Base-by-base conservation (phyloP, 2,888 invertebrate genomes). In the Lissocephala sabroskyi region DNA sequence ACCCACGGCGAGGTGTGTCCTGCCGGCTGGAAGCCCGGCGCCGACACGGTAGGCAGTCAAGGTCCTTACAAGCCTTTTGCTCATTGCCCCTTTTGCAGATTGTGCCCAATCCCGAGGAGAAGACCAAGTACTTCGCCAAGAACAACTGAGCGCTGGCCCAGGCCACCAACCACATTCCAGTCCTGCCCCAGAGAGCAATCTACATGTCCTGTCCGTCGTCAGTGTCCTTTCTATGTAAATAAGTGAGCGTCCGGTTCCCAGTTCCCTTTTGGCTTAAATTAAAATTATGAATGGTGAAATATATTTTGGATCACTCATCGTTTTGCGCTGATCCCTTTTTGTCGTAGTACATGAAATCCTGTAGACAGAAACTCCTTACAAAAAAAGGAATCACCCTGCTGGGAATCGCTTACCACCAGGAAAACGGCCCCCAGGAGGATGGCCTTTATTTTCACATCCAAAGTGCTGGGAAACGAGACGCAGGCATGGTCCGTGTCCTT, bases 1-100 rank as follows among this genome's bases (percentile, higher is more conserved):
- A 88, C 90, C 19, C 93, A 95, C 78, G 97, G 96, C 11, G 97
- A 97, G 87, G 97, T 97, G 0, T 97, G 97, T 81, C 97, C 97
- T 16, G 95, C 96, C 65, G 95, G 93, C 29, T 97, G 97, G 97
- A 95, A 94, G 85, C 97, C 96, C 40, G 97, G 97, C 26, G 91
- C 92, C 85, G 94, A 93, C 84, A 96, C 96, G 45, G 95, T 96
- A 85, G 87, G 87, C 23, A n/a, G n/a, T n/a, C n/a, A n/a, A n/a
- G n/a, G n/a, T n/a, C n/a, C n/a, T n/a, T n/a, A n/a, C n/a, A n/a
- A n/a, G n/a, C n/a, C n/a, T n/a, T n/a, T n/a, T n/a, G n/a, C 7
- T 23, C 3, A 23, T 23, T 23, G 11, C 19, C 9, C 6, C 9
- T 37, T 17, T 45, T 61, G 56, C 87, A 93, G 93, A 93, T 93